phyloP scores from a whole-genome alignment of 2,888 invertebrate genomes.

The Caenorhabditis sp. region DNA sequence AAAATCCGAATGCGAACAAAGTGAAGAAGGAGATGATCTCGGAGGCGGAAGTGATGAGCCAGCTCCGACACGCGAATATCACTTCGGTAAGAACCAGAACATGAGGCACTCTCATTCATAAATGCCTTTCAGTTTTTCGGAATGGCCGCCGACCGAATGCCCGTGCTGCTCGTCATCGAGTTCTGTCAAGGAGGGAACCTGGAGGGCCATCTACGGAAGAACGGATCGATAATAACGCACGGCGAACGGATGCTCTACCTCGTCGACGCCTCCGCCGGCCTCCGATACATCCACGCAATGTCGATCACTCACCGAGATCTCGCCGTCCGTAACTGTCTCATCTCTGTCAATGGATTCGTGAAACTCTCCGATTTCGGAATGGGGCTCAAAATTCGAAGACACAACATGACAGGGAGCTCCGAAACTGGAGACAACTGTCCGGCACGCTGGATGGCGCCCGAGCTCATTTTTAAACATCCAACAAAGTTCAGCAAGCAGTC shows the following conservation, averaged over 20 bases:
- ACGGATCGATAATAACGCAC: slow-evolving; percentile 18
- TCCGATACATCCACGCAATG: slow-evolving; percentile 88
- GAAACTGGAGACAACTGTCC: slow-evolving; percentile 36
- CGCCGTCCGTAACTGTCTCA: slow-evolving; percentile 88
- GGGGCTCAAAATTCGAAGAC: slow-evolving; percentile 47
- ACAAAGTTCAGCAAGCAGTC: slow-evolving; percentile 53
- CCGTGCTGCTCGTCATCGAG: slow-evolving; percentile 98
- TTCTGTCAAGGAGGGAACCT: slow-evolving; percentile 83
- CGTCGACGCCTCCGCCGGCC: slow-evolving; percentile 84
- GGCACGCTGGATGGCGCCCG: slow-evolving; percentile 73
- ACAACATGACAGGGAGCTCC: no score
- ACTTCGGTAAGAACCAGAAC: slow-evolving; percentile 61
- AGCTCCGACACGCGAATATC: slow-evolving; percentile 62
- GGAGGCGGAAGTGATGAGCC: slow-evolving; percentile 69
- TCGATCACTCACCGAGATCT: slow-evolving; percentile 90
- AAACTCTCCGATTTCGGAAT: slow-evolving; percentile 68
- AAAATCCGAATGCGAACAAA: slow-evolving; percentile 33
- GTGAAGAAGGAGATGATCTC: slow-evolving; percentile 59
- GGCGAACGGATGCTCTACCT: slow-evolving; percentile 55
- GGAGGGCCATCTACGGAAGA: slow-evolving; percentile 53
- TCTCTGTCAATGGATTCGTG: slow-evolving; percentile 57
- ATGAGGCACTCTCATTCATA: no score
- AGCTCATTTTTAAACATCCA: slow-evolving; percentile 48
- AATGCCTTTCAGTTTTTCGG: slow-evolving; percentile 90
- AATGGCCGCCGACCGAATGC: slow-evolving; percentile 96